phyloP scores from a whole-genome alignment of 2,888 invertebrate genomes.

The Sinodicranocentrus sp. region DNA sequence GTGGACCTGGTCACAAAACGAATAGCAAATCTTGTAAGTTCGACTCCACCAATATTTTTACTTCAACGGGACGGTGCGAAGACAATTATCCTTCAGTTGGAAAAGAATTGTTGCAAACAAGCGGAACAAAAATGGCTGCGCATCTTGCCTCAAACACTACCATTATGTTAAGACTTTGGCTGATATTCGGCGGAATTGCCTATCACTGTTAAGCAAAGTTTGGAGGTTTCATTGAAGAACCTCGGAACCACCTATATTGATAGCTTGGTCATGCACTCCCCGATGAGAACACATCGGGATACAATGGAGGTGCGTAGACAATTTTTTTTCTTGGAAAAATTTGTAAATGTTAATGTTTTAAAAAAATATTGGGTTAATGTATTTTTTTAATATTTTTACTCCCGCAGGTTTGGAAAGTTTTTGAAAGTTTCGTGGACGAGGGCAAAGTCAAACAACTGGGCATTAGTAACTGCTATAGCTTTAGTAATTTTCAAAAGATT shows the following conservation, averaged over 20 bases:
- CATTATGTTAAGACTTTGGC: constrained; percentile 71
- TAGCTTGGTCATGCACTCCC: constrained; percentile 74
- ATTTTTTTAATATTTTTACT: constrained; percentile 15
- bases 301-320: constrained; percentile 64
- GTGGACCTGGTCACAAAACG: no score
- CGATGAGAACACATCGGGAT: constrained; percentile 70
- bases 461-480: constrained; percentile 68
- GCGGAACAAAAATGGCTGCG: background rate
- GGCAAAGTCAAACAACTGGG: constrained; percentile 65
- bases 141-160: background rate
- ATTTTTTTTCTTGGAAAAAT: no score
- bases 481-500: constrained; percentile 51
- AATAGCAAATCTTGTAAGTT: no score
- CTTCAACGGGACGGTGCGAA: no score
- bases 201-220: constrained; percentile 70
- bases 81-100: no score
- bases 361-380: background rate
- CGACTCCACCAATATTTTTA: no score
- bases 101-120: no score
- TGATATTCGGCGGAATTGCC: constrained; percentile 64
- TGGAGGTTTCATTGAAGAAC: constrained; percentile 71
- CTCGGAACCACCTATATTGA: constrained; percentile 74
- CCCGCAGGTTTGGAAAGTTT: constrained; percentile 71
- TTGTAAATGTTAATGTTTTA: no score
- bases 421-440: constrained; percentile 72